Percentiles rank a stretch among this genome's conserved stretches.
phyloP scores from a whole-genome alignment of 2,113 vertebrate genomes.

The Egretta garzetta region DNA sequence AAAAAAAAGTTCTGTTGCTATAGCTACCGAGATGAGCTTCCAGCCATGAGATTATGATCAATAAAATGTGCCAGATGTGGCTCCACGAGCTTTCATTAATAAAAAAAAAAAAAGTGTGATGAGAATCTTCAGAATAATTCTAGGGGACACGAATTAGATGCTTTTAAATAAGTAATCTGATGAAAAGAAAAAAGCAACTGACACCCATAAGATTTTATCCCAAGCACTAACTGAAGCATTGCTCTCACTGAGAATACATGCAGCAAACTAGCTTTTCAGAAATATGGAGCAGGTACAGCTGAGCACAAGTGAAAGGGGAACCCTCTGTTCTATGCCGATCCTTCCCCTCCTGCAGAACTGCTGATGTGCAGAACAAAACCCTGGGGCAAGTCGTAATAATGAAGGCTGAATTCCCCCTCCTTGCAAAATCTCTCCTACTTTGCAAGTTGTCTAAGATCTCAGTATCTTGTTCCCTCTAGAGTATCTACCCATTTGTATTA shows the following conservation, averaged over 20 bases:
- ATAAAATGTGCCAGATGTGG: constrained; percentile 60
- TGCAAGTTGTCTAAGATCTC: background rate
- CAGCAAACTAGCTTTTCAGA: background rate
- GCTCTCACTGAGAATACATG: background rate
- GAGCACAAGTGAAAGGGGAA: constrained; percentile 2
- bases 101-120: background rate
- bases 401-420: background rate
- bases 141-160: background rate
- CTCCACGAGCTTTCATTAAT: constrained; percentile 42
- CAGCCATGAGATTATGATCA: constrained; percentile 49
- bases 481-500: background rate
- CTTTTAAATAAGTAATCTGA: background rate
- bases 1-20: constrained; percentile 32
- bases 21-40: constrained; percentile 48
- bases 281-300: background rate
- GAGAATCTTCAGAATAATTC: constrained; percentile 5
- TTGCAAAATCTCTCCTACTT: constrained; percentile 3
- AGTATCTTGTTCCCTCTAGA: background rate
- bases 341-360: background rate
- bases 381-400: background rate
- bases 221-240: background rate
- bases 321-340: background rate
- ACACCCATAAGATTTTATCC: background rate
- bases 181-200: background rate
- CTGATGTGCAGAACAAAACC: constrained; percentile 15